phyloP scores from a whole-genome alignment of 2,113 vertebrate species.

The Leuciscus idus region DNA sequence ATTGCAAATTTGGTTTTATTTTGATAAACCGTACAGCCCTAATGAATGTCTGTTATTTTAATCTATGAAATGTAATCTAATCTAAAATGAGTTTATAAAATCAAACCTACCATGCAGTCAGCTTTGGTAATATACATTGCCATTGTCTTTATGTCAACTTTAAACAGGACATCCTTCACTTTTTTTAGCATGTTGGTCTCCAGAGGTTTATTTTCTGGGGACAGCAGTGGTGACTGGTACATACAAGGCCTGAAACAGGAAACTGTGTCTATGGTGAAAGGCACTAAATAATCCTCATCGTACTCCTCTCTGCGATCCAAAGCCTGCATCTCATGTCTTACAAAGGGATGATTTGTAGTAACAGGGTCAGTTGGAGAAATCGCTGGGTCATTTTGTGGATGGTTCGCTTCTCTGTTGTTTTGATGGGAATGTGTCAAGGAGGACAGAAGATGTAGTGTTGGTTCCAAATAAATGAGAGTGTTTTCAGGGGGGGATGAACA shows the following conservation, averaged over 20 bases:
- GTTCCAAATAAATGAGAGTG: constrained; percentile 64
- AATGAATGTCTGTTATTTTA: background rate
- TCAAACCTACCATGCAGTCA: constrained; percentile 85
- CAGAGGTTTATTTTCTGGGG: constrained; percentile 88
- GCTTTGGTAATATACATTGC: constrained; percentile 92
- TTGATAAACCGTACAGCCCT: no score
- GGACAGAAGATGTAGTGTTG: constrained; percentile 35
- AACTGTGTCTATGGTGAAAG: constrained; percentile 77
- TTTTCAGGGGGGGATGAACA: constrained; percentile 70
- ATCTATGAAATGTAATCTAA: background rate
- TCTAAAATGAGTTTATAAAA: constrained; percentile 6
- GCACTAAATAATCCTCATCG: constrained; percentile 67
- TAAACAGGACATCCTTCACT: constrained; percentile 89
- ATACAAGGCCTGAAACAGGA: constrained; percentile 83
- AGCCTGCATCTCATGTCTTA: constrained; percentile 62
- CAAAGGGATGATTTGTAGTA: constrained; percentile 80
- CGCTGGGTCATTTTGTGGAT: constrained; percentile 77
- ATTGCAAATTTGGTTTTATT: no score
- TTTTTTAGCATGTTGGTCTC: constrained; percentile 87
- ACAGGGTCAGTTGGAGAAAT: constrained; percentile 72
- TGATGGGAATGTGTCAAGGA: constrained; percentile 48
- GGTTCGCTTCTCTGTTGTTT: constrained; percentile 73
- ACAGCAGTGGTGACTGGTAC: constrained; percentile 85
- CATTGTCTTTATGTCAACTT: constrained; percentile 82
- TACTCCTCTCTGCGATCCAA: constrained; percentile 34